Evolutionary conservation across 2,113 vertebrate genomes (phyloP), one percentile per base, ranked within the genome.

Genomic region (Lethenteron camtschaticum): DNA sequence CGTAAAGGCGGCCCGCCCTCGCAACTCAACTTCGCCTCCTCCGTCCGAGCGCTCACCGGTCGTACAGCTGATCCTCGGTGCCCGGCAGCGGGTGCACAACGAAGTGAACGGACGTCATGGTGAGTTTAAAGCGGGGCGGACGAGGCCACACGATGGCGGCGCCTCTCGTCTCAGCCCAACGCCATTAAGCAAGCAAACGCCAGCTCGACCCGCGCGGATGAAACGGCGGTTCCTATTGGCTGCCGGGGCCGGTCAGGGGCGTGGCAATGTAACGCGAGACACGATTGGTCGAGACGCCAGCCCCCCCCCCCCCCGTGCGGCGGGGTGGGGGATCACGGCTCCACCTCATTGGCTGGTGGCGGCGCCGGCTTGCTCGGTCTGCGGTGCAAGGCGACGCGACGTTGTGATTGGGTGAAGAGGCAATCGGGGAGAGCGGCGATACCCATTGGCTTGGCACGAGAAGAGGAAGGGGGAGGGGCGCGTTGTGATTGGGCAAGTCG

Each of bases 31-130:
- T 41, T 41, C 41, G 41, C 16, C 63, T n/a, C 24, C n/a, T 9
- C 9, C 63, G 63, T 66, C n/a, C 24, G 63, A 24, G n/a, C 10
- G 63, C 63, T n/a, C 63, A 95, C 89, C 89, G 88, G 85, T 95
- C 89, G 86, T 95, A 92, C 80, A 95, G 88, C 86, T 95, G 89
- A 77, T 95, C 89, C 84, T 92, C 89, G 74, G 87, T 95, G 80
- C 89, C 89, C 76, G 89, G 89, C 79, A 95, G 80, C 80, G 89
- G 89, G 82, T 95, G 89, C 78, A 95, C 89, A 80, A 95, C 89
- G 81, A 95, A 95, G 83, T 95, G 89, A 78, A 95, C 91, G 79
- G 89, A 92, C 81, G 89, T 95, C 89, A 95, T 95, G 79, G 77
- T 79, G 75, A 77, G 75, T 69, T 81, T 81, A 79, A 70, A 75